Evolutionary conservation across 2,888 invertebrate genomes (phyloP), one percentile per base, ranked within the genome.

Genomic region (Drosophila merina): DNA sequence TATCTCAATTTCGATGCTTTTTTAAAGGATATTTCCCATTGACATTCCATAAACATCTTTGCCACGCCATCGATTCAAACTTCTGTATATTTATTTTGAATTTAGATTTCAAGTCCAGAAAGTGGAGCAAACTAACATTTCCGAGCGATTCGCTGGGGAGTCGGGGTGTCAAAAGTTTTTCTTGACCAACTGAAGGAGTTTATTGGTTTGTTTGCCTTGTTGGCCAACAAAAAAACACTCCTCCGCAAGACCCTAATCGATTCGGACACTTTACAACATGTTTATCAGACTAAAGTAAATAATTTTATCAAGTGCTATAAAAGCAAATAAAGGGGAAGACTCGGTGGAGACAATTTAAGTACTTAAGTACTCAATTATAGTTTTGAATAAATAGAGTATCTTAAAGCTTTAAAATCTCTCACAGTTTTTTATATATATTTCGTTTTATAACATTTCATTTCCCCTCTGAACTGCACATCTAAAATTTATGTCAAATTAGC

Each of bases 401-500:
- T 14, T 40, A 12, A 1, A 7, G n/a, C 8, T 20, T 20, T 4
- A 8, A 42, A 14, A 9, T 42, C 6, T n/a, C 6, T 36, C 8
- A 20, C 20, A 20, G 7, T 20, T 20, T 20, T 40, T 20, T 20
- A 20, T n/a, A 14, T 40, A 7, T 40, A 40, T 40, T 14, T 40
- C 20, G 20, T 40, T 40, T 36, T 36, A 36, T n/a, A 36, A n/a
- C 9, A 52, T 64, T 31, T 45, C 52, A 47, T 66, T 48, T 64
- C 36, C 12, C 38, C 25, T 40, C 28, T 25, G 49, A 48, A 44
- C 67, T 75, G 76, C 54, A 77, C 69, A 69, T 77, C 72, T 85
- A 72, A 77, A 73, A 79, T 77, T 75, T 75, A 86, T 82, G 70
- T 82, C 79, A 79, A 82, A 81, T 86, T 79, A 79, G 77, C 75